These are phyloP conservation scores for Python bivittatus DNA, from an alignment of 2,113 vertebrate species.

Conservation along the genomic window DNA sequence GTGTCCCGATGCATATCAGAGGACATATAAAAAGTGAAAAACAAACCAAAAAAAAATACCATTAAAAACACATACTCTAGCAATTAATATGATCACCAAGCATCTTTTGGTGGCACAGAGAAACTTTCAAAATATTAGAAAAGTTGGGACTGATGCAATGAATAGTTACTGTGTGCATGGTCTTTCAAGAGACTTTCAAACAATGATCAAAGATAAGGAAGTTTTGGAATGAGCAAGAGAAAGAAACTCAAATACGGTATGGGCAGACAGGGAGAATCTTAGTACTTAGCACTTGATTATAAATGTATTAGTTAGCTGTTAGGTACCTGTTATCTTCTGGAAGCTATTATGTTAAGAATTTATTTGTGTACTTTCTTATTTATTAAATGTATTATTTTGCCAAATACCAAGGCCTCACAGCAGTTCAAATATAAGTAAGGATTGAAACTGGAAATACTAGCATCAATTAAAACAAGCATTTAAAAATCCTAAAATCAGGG, in stretches of 20 bases:
- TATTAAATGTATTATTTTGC: not conserved
- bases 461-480: no score
- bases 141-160: not conserved
- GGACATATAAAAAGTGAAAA: not conserved
- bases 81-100: not conserved
- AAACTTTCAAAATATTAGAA: no score
- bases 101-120: not conserved
- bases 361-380: not conserved
- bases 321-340: not conserved
- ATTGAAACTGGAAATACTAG: not conserved
- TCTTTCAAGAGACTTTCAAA: not conserved
- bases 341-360: not conserved
- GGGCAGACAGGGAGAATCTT: not conserved
- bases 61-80: not conserved
- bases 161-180: not conserved
- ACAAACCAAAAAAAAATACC: not conserved
- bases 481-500: no score
- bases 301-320: not conserved
- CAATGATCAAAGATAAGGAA: not conserved
- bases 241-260: not conserved
- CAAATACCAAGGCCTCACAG: not conserved
- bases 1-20: not conserved
- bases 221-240: not conserved
- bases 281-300: not conserved
- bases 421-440: not conserved